Evolutionary conservation across 2,797 vertebrate genomes (phyloP), one percentile per base, ranked within the genome.

Genomic region (Smutsia gigantea): DNA sequence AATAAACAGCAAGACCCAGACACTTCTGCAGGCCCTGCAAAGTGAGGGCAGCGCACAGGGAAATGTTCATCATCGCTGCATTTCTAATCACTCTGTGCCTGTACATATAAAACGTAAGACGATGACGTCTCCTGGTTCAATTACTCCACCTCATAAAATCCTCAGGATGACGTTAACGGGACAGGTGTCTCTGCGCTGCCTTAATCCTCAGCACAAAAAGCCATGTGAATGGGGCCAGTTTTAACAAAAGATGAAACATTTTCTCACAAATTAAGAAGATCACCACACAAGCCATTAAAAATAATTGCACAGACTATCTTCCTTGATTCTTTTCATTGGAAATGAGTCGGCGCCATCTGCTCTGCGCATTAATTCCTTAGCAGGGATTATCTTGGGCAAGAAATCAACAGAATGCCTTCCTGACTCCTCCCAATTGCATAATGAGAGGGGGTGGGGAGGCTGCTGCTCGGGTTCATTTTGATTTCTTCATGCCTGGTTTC

Each of bases 201-300:
- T 97, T 98, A 51, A 96, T 97, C 95, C 89, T 95, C 89, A 55
- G 90, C 46, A 98, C 71, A 89, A 95, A 98, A 92, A 90, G 92
- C 95, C 84, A 94, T 11, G 72, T 94, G 98, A 98, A 98, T 71
- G 72, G 82, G 96, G 95, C 81, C 95, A 92, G 93, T 98, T 97
- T 97, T 95, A 98, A 98, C 98, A 98, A 98, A 98, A 98, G 98
- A 98, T 96, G 97, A 98, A 98, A 98, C 97, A 94, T 98, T 98
- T 98, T 98, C 98, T 98, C 98, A 98, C 98, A 98, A 98, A 98
- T 99, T 98, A 99, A 98, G 98, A 98, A 97, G 98, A 99, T 98
- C 98, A 97, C 98, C 94, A 79, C 97, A 98, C 96, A 98, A 98
- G 97, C 98, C 97, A 98, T 98, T 98, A 98, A 98, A 99, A 99